phyloP scores from a whole-genome alignment of 1,140 invertebrate genomes.

The Physella acuta region DNA sequence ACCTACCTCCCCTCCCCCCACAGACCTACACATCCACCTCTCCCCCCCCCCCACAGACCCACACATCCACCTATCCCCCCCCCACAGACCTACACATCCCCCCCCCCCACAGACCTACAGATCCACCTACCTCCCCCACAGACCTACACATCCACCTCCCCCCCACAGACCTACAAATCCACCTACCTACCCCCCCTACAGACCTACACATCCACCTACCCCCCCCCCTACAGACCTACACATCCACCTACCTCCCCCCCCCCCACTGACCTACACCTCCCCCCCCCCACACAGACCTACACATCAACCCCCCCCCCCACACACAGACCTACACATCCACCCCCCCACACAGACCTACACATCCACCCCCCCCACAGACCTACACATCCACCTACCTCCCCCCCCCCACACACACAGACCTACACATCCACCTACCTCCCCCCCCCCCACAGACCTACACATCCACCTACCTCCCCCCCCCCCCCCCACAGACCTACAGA shows the following conservation, averaged over 20 bases:
- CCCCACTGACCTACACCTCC: neutral
- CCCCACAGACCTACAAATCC: too few relatives aligned
- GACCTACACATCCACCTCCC: too few relatives aligned
- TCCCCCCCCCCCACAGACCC: too few relatives aligned
- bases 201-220: too few relatives aligned
- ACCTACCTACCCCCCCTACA: too few relatives aligned
- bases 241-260: neutral
- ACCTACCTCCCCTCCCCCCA: neutral
- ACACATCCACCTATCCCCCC: too few relatives aligned
- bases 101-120: too few relatives aligned
- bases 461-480: neutral
- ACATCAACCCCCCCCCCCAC: neutral
- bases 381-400: neutral
- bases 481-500: neutral
- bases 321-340: neutral
- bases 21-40: too few relatives aligned
- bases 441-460: neutral
- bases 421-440: neutral
- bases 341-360: neutral
- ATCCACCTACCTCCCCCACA: too few relatives aligned
- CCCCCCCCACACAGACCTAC: neutral
- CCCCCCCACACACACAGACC: neutral
- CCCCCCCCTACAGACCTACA: too few relatives aligned
- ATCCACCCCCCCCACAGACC: too few relatives aligned
- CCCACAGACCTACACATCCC: too few relatives aligned